Conservation (phyloP, 2,113 vertebrate genomes). For the Galeopterus variegatus region DNA sequence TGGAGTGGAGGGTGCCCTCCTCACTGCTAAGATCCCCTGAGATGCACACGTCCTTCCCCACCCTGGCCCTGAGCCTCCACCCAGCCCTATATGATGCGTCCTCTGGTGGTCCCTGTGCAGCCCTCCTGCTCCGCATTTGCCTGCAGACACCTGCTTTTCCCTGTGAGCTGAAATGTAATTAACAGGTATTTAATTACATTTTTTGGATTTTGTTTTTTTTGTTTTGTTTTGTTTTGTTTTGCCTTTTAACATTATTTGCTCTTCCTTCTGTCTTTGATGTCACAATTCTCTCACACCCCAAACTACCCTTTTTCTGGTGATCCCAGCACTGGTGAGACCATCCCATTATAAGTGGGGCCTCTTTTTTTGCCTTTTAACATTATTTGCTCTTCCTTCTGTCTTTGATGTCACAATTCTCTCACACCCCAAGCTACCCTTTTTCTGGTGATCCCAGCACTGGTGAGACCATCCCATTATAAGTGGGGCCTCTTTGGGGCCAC, state of each 20-base stretch:
- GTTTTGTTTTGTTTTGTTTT: neutral
- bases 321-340: neutral
- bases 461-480: neutral
- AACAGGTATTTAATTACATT: too few species aligned
- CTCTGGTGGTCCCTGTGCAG: neutral
- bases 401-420: neutral
- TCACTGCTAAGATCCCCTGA: neutral
- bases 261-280: neutral
- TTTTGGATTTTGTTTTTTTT: neutral
- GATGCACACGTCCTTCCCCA: accelerated
- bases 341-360: constrained; percentile 23
- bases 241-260: constrained; percentile 44
- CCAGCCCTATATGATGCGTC: neutral
- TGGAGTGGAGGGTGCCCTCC: neutral
- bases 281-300: neutral
- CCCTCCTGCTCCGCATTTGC: neutral
- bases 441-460: neutral
- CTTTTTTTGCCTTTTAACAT: constrained; percentile 29
- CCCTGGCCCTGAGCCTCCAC: neutral
- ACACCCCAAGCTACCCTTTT: neutral
- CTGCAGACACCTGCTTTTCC: neutral
- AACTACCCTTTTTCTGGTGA: neutral
- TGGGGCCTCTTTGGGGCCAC: neutral
- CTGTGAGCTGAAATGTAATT: neutral
- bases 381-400: constrained; percentile 21